These are phyloP conservation scores for Oligia strigilis DNA, from an alignment of 2,888 invertebrate species.

Conservation along the genomic window DNA sequence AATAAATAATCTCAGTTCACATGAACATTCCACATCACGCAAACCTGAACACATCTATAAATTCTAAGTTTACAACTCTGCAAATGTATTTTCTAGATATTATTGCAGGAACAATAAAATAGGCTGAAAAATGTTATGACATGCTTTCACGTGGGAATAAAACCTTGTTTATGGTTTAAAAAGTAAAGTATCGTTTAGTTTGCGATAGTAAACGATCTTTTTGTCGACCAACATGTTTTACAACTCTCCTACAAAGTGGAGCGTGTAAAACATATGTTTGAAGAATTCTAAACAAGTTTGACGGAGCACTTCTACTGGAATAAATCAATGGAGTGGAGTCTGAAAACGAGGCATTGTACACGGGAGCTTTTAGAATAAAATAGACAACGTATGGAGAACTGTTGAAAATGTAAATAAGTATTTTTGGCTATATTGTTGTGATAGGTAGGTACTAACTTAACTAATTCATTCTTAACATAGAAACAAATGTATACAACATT, in stretches of 20 bases:
- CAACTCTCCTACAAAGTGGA: conserved; percentile 41
- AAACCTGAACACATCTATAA: conserved; percentile 49
- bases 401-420: neutral
- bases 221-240: conserved; percentile 36
- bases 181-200: conserved; percentile 53
- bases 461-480: neutral
- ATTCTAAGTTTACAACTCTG: conserved; percentile 46
- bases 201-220: conserved; percentile 35
- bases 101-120: conserved; percentile 57
- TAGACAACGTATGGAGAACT: neutral
- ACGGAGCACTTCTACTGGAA: conserved; percentile 22
- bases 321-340: conserved; percentile 16
- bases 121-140: conserved; percentile 60
- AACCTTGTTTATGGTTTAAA: conserved; percentile 53
- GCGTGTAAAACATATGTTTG: conserved; percentile 27
- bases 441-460: neutral
- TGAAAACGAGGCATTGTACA: conserved; percentile 21
- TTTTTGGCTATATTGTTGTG: neutral
- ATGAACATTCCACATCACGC: conserved; percentile 6
- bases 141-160: conserved; percentile 57
- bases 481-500: neutral
- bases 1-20: neutral
- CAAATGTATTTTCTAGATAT: conserved; percentile 56
- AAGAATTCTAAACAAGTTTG: conserved; percentile 32
- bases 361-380: conserved; percentile 21